Conservation (phyloP, 2,888 invertebrate genomes). For the Hirtodrosophila histrioides region DNA sequence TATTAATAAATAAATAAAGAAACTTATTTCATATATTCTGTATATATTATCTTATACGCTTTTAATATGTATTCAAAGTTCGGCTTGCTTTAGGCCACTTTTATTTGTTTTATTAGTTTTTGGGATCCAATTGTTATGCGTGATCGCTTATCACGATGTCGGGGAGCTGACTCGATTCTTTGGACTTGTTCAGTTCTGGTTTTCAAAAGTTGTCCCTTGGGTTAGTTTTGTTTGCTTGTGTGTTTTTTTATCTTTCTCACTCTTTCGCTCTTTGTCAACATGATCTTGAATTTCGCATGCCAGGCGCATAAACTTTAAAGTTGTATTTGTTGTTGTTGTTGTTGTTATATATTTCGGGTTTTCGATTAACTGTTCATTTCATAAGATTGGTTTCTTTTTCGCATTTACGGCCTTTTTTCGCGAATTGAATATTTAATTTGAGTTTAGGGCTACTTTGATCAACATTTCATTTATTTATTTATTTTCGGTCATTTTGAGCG, state of each 20-base stretch:
- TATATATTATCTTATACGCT: not conserved
- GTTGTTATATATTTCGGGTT: constrained; percentile 23
- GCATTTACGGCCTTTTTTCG: constrained; percentile 32
- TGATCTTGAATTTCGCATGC: constrained; percentile 77
- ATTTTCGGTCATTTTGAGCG: constrained; percentile 22
- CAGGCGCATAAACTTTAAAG: constrained; percentile 52
- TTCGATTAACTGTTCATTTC: constrained; percentile 41
- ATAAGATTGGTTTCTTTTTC: constrained; percentile 20
- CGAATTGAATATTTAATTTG: constrained; percentile 45
- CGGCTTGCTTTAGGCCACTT: constrained; percentile 4
- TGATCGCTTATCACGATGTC: constrained; percentile 52
- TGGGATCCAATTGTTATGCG: constrained; percentile 30
- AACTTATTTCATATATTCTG: no score
- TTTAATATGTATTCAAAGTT: constrained; percentile 9
- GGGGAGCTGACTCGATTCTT: constrained; percentile 19
- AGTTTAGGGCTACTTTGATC: constrained; percentile 6
- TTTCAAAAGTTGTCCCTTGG: constrained; percentile 26
- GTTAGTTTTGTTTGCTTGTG: constrained; percentile 12
- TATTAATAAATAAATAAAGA: no score
- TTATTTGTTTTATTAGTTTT: constrained; percentile 11
- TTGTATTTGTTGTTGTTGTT: constrained; percentile 27
- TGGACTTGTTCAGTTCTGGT: constrained; percentile 27
- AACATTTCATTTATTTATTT: no score
- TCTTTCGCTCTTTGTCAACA: constrained; percentile 28
- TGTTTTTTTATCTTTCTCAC: constrained; percentile 12